Evolutionary conservation across 1,140 invertebrate genomes (phyloP).

Genomic region (Gerris buenoi): DNA sequence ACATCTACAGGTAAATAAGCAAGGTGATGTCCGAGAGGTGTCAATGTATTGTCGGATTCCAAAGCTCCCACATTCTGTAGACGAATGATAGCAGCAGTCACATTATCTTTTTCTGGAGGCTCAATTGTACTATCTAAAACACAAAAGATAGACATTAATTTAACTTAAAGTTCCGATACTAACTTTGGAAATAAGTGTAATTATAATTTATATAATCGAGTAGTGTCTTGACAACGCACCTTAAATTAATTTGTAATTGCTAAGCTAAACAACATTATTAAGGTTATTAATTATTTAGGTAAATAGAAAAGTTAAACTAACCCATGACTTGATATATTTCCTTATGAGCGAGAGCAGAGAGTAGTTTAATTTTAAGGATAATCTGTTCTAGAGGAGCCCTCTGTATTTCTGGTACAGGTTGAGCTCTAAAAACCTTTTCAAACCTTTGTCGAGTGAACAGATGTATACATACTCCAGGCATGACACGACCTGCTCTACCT

Average conservation of each 20-base stretch:
- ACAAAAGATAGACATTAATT: no score
- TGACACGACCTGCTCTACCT: slow-evolving; percentile 74
- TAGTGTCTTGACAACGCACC: no score
- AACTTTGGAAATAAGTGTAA: no score
- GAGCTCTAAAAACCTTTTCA: slow-evolving; percentile 42
- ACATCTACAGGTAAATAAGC: slow-evolving; percentile 82
- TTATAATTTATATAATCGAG: no score
- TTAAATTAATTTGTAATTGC: no score
- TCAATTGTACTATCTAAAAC: slow-evolving; percentile 43
- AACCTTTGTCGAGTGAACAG: slow-evolving; percentile 55
- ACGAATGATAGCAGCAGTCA: slow-evolving; percentile 58
- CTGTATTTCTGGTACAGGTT: slow-evolving; percentile 71
- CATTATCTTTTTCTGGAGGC: slow-evolving; percentile 57
- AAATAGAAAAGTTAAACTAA: slow-evolving; percentile 23
- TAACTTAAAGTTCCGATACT: no score
- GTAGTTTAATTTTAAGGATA: slow-evolving; percentile 71
- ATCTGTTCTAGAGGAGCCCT: slow-evolving; percentile 72
- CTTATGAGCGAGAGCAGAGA: slow-evolving; percentile 47
- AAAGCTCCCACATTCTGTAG: slow-evolving; percentile 75
- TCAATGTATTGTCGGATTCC: slow-evolving; percentile 60
- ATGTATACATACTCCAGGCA: slow-evolving; percentile 67
- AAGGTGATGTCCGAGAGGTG: slow-evolving; percentile 75
- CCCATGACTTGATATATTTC: slow-evolving; percentile 50
- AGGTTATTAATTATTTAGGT: no score
- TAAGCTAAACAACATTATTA: no score